Conservation (phyloP, 1,140 invertebrate species). For the Sminthurinus signatus region DNA sequence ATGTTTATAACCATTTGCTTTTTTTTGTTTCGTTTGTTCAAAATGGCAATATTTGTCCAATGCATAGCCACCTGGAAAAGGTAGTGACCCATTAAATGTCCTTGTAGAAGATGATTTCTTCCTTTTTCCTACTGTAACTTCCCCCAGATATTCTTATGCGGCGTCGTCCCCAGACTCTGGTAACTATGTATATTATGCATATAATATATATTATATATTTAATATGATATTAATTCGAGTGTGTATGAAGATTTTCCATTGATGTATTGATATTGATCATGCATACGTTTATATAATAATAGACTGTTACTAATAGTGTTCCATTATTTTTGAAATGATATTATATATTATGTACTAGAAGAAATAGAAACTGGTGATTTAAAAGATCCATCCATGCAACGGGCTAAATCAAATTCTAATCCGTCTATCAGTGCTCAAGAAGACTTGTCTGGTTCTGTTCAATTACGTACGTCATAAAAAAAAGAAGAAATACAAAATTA, state of each 20-base stretch:
- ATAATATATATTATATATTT: no score
- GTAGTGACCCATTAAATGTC: constrained; percentile 51
- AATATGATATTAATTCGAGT: constrained; percentile 53
- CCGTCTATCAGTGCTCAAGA: background rate
- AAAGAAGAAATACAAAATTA: no score
- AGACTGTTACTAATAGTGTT: no score
- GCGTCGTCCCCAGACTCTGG: constrained; percentile 91
- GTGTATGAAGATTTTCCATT: background rate
- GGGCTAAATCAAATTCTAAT: constrained; percentile 48
- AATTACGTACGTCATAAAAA: no score
- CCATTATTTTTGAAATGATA: no score
- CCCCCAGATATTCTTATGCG: constrained; percentile 87
- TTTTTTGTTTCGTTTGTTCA: no score
- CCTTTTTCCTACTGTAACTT: constrained; percentile 63
- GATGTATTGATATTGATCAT: no score
- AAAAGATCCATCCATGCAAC: constrained; percentile 66
- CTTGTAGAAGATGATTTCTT: constrained; percentile 94
- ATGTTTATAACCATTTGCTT: no score
- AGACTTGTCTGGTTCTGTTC: constrained; percentile 52
- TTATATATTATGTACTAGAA: no score
- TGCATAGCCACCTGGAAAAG: background rate
- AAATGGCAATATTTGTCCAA: no score
- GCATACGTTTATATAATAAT: no score
- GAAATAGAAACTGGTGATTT: constrained; percentile 11
- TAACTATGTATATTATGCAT: no score